A percentile compares a stretch with the other conserved stretches of the same genome.
Conservation (phyloP, 35 echinoderm and acorn worm species). For the Hemicentrotus pulcherrimus region DNA sequence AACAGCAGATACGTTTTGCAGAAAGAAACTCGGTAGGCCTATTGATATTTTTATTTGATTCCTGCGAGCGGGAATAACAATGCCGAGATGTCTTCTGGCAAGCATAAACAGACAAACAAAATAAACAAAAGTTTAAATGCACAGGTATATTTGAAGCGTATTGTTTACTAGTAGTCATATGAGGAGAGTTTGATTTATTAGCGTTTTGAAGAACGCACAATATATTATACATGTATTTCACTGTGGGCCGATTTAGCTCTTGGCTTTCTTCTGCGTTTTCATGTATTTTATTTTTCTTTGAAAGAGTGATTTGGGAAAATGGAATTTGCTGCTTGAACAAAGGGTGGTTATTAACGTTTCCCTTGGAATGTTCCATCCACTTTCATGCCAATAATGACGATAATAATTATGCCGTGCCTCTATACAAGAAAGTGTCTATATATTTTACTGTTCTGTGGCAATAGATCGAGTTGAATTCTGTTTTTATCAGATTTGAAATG, state of each 20-base stretch:
- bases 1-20: too few relatives aligned
- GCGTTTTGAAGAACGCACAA: neutral
- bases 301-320: slow-evolving; percentile 1
- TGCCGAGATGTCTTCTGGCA: too few relatives aligned
- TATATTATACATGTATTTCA: neutral
- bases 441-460: neutral
- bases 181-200: slow-evolving; percentile 1
- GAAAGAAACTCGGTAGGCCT: too few relatives aligned
- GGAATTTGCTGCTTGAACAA: neutral
- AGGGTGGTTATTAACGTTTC: neutral
- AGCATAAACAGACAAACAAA: too few relatives aligned
- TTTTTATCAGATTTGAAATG: neutral
- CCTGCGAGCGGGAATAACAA: too few relatives aligned
- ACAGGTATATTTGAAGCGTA: neutral
- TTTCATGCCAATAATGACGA: neutral
- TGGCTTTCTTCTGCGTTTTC: neutral
- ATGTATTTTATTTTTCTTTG: neutral
- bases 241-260: neutral
- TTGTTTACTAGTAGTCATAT: neutral
- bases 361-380: neutral
- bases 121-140: too few relatives aligned
- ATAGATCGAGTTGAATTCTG: neutral
- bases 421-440: neutral
- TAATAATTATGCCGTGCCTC: slow-evolving; percentile 1
- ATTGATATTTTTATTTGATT: too few relatives aligned